Evolutionary conservation across 1,140 invertebrate genomes (phyloP).

Genomic region (Campoletis sonorensis): DNA sequence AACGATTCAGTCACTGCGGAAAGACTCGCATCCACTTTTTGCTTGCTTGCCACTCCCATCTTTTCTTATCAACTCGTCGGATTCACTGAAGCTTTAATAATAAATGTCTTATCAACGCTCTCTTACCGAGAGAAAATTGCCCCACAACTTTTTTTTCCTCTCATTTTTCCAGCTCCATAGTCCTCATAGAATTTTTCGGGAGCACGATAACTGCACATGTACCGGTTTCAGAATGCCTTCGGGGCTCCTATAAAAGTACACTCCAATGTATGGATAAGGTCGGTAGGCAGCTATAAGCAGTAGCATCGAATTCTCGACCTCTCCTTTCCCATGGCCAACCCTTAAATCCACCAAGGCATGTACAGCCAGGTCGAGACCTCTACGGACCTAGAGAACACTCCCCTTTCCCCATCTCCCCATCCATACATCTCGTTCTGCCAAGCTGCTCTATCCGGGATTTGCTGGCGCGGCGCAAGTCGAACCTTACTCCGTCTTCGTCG

Average conservation of each 20-base stretch:
- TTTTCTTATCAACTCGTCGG: too few species aligned
- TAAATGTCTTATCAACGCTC: too few species aligned
- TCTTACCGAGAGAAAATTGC: too few species aligned
- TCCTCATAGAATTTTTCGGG: too few species aligned
- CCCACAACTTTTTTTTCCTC: too few species aligned
- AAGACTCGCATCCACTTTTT: too few species aligned
- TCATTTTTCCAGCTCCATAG: too few species aligned
- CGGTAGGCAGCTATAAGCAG: not conserved
- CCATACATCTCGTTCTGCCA: slow-evolving; percentile 53
- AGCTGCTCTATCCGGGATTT: slow-evolving; percentile 53
- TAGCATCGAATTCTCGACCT: slow-evolving; percentile 4
- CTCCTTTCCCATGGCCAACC: not conserved
- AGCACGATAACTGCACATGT: too few species aligned
- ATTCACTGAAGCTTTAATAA: too few species aligned
- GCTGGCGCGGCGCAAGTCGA: slow-evolving; percentile 51
- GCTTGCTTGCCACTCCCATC: too few species aligned
- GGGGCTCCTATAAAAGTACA: not conserved
- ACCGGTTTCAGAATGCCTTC: not conserved
- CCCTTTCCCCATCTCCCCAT: slow-evolving; percentile 27
- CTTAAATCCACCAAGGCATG: slow-evolving; percentile 12
- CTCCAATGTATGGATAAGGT: not conserved
- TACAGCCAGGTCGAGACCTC: slow-evolving; percentile 14
- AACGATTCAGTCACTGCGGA: too few species aligned
- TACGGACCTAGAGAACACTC: not conserved
- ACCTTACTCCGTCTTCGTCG: slow-evolving; percentile 48